A percentile compares a stretch with the other conserved stretches of the same genome.
phyloP scores from a whole-genome alignment of 2,797 vertebrate genomes.

The Brachyrhaphis roseni region DNA sequence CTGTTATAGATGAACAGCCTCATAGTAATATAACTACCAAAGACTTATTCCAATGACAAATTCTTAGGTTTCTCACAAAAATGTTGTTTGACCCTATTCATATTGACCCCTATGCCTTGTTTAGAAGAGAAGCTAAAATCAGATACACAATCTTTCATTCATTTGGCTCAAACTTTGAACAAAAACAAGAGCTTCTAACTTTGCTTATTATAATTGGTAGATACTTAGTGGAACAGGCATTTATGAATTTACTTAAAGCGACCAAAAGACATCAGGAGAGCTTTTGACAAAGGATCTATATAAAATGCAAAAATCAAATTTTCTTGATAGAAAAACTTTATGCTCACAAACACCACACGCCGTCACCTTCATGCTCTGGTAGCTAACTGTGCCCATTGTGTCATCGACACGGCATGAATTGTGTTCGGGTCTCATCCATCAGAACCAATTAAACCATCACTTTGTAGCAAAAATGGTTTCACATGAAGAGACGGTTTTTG shows the following conservation, averaged over 20 bases:
- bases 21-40: no score
- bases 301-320: neutral
- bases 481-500: neutral
- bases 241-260: neutral
- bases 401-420: neutral
- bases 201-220: neutral
- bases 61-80: no score
- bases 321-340: neutral
- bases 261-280: neutral
- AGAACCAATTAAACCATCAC: neutral
- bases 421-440: neutral
- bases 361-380: neutral
- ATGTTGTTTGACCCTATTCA: neutral
- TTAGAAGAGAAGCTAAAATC: neutral
- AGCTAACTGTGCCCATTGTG: neutral
- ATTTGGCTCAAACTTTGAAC: neutral
- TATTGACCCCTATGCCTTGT: no score
- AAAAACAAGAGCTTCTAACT: neutral
- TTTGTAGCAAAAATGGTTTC: neutral
- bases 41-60: no score
- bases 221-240: conserved; percentile 9
- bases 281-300: neutral
- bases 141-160: neutral
- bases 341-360: neutral
- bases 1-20: no score